These are phyloP conservation scores for Aphelocoma coerulescens DNA, from an alignment of 2,113 vertebrate species.

Conservation along the genomic window DNA sequence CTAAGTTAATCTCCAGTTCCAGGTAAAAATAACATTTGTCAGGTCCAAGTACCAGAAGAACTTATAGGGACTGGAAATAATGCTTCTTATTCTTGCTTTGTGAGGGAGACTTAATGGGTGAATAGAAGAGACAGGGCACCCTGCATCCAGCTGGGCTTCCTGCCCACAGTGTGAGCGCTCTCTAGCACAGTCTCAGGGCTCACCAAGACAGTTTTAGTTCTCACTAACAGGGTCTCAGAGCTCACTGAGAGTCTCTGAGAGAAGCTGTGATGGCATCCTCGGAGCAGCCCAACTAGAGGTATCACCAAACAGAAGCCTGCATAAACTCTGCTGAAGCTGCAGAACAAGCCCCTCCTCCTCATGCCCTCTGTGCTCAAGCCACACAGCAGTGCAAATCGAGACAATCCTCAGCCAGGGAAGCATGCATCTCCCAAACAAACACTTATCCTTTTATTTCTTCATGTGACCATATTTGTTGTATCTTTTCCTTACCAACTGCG, in stretches of 20 bases:
- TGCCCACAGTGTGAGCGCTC: accelerated
- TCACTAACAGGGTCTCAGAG: accelerated
- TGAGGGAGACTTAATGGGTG: not conserved
- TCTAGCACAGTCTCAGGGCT: not conserved
- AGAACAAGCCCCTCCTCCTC: not conserved
- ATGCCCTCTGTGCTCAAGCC: not conserved
- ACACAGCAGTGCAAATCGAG: not conserved
- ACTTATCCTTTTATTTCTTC: not conserved
- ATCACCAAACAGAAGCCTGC: not conserved
- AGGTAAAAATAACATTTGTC: not conserved
- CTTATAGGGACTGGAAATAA: not conserved
- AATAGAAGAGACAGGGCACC: accelerated
- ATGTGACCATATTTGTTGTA: not conserved
- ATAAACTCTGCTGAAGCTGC: not conserved
- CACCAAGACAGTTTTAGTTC: not conserved
- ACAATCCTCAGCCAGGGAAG: not conserved
- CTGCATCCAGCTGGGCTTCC: not conserved
- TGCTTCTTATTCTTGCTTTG: not conserved
- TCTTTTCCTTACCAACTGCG: not conserved
- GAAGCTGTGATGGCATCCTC: not conserved
- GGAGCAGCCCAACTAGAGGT: not conserved
- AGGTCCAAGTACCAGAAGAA: not conserved
- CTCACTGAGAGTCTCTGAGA: not conserved
- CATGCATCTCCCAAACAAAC: not conserved
- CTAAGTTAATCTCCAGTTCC: not conserved